Base-by-base conservation (phyloP, 1,140 invertebrate genomes). In the Adelges cooleyi region DNA sequence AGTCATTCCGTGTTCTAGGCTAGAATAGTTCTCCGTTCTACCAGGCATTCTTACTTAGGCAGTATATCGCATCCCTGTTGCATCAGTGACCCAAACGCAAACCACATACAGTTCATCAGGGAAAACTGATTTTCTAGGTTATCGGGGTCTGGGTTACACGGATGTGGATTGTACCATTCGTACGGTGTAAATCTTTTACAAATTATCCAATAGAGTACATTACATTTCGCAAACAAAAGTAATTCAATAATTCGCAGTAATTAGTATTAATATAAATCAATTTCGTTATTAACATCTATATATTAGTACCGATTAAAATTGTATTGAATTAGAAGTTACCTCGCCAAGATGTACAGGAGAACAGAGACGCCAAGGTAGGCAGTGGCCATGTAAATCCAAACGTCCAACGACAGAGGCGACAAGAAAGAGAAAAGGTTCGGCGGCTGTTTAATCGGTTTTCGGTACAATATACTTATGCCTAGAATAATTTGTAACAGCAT, bases 31-130 rank as follows among this genome's bases (percentile, higher is more conserved):
- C 22, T 59, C 23, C 38, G 15, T 27, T 59, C 4, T 33, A 33
- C 11, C 15, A 27, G 9, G 23, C 44, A 27, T 11, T 77, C 85
- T 86, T 86, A 91, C 89, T 89, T 90, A 75, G 89, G 90, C 73
- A 90, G 77, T 77, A 92, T 88, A 76, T 92, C 88, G 79, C 86
- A 91, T 71, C 89, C 88, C 77, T 92, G 89, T 75, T 92, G 90
- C 89, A 95, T 92, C 68, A 95, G 80, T n/a, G 90, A 92, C 66
- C 91, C 92, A 71, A 95, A 91, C 54, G 90, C 90, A 78, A 95
- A 95, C 92, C 92, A 96, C 77, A 95, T 83, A 77, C 89, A 92
- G 79, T 95, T 95, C 71, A 90, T 81, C 36, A 95, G 78, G 51
- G 88, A 92, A 77, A 95, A 95, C 75, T 92, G 88, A 76, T 93